Base-by-base conservation (phyloP, 2,888 invertebrate species). In the Conistra vaccinii region DNA sequence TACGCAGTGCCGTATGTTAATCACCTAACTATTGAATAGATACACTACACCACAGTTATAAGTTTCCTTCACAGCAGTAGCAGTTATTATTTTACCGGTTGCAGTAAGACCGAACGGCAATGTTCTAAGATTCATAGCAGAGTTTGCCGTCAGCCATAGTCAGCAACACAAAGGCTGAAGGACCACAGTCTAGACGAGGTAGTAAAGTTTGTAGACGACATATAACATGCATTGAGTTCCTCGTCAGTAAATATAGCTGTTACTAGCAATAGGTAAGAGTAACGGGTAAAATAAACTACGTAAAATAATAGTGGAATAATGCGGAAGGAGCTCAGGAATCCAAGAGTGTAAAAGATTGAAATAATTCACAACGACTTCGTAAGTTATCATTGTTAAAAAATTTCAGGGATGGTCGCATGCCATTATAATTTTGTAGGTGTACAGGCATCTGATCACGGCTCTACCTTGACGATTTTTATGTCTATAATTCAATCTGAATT, bases 181-280 rank as follows among this genome's bases (percentile, higher is more conserved):
- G 42, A 78, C 55, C 42, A 2, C 10, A 60, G 81, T 81, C 81
- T 81, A 81, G 81, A 81, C 81, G 42, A 53, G 29, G 35, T 29
- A 53, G 32, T 81, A 78, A 81, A 81, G 74, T 81, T 81, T 26
- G 69, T 48, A 81, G 70, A 78, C 81, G 67, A 32, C 35, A 70
- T 73, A 78, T 78, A 65, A 78, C 63, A 78, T 73, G 67, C 63
- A 74, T 39, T 23, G 45, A 53, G 58, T 48, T 69, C 17, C 29
- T 10, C 23, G 60, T 51, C 29, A 67, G 61, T 71, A 81, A 78
- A 73, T 72, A 77, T 57, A 32, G 20, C 39, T 20, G 60, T 66
- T 26, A 32, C 48, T 42, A 35, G 10, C n/a, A 51, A 23, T 32
- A 10, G 23, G 2, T 65, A 12, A 57, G 42, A 23, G 51, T 39